Evolutionary conservation across 2,888 invertebrate genomes (phyloP).

Genomic region (Helleia helle): DNA sequence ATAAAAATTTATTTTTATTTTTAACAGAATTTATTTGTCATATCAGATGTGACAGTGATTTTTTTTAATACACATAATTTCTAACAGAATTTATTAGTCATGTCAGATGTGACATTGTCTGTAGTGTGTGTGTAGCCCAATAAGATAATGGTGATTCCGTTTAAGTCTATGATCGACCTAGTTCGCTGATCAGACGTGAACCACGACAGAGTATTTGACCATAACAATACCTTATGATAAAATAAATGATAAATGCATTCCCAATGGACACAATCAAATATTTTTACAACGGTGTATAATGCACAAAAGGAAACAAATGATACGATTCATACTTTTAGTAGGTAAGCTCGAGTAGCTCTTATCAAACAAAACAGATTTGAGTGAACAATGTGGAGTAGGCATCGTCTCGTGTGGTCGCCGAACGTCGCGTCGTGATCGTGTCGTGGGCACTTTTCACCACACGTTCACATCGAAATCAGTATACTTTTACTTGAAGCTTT

Average conservation of each 20-base stretch:
- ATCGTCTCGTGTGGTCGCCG: constrained; percentile 28
- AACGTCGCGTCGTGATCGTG: too few species aligned
- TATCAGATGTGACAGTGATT: too few species aligned
- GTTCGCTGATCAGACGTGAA: constrained; percentile 46
- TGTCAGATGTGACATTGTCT: too few species aligned
- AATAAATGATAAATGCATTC: constrained; percentile 35
- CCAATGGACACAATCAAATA: constrained; percentile 49
- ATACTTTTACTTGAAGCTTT: too few species aligned
- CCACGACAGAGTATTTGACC: constrained; percentile 50
- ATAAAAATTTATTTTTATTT: too few species aligned
- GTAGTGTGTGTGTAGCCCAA: constrained; percentile 11
- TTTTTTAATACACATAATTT: too few species aligned
- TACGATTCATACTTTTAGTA: constrained; percentile 51
- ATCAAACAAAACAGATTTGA: constrained; percentile 63
- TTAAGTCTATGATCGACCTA: constrained; percentile 50
- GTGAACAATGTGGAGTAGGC: constrained; percentile 61
- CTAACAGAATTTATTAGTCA: too few species aligned
- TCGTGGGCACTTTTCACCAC: constrained; percentile 35
- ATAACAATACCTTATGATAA: constrained; percentile 33
- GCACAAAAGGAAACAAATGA: constrained; percentile 52
- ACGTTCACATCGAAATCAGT: too few species aligned
- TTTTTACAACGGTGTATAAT: constrained; percentile 49
- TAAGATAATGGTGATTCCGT: constrained; percentile 54
- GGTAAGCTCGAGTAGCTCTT: constrained; percentile 58
- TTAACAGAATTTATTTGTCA: too few species aligned